A percentile compares a stretch with the other conserved stretches of the same genome.
phyloP scores from a whole-genome alignment of 2,113 vertebrate species.

The Chaetodon auriga region DNA sequence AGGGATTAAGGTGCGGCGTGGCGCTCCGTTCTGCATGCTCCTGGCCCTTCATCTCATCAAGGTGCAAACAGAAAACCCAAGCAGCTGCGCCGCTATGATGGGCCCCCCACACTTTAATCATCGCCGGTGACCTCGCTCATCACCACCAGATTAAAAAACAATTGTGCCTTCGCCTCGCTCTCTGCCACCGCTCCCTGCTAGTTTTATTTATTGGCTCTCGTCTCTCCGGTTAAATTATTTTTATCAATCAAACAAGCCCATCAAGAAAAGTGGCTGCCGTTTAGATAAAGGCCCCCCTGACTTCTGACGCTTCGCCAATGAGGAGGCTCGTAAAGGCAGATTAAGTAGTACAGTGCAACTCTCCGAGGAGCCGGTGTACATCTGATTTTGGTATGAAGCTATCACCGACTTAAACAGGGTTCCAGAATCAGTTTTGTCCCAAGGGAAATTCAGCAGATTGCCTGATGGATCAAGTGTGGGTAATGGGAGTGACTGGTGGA shows the following conservation, averaged over 20 bases:
- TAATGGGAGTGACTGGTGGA: conserved; percentile 30
- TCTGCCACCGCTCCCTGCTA: conserved; percentile 29
- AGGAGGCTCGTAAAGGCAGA: conserved; percentile 42
- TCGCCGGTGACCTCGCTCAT: conserved; percentile 76
- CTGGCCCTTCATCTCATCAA: conserved; percentile 75
- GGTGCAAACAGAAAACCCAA: conserved; percentile 58
- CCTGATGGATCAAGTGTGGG: conserved; percentile 38
- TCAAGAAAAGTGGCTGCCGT: conserved; percentile 62
- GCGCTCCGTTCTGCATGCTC: conserved; percentile 68
- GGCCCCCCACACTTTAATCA: conserved; percentile 77
- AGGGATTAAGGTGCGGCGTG: conserved; percentile 72
- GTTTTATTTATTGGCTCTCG: conserved; percentile 52
- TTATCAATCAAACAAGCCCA: conserved; percentile 72
- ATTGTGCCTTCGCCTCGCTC: conserved; percentile 39
- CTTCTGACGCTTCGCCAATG: conserved; percentile 40
- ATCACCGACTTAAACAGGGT: conserved; percentile 45
- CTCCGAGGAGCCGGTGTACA: conserved; percentile 31
- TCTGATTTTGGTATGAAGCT: conserved; percentile 47
- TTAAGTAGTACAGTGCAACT: conserved; percentile 41
- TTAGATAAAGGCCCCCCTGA: conserved; percentile 39
- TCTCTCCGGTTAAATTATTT: conserved; percentile 58
- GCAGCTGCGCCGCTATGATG: conserved; percentile 45
- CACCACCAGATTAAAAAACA: conserved; percentile 81
- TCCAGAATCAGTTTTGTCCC: conserved; percentile 43
- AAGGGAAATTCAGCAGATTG: conserved; percentile 52